These are phyloP conservation scores for Meteorus cinctellus DNA, from an alignment of 2,888 invertebrate genomes.

Conservation along the genomic window DNA sequence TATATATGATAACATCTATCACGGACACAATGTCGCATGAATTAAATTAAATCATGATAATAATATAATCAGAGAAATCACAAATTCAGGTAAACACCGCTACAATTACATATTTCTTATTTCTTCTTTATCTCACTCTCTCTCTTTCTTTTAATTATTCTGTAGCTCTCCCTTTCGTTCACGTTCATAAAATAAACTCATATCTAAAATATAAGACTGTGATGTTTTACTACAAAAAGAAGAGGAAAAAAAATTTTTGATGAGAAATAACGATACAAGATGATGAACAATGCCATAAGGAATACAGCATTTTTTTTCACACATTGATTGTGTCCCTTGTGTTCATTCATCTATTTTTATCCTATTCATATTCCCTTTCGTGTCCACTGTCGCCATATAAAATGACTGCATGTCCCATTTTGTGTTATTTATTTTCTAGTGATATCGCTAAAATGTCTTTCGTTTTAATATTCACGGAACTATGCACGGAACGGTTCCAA, in stretches of 20 bases:
- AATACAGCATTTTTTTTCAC: not conserved
- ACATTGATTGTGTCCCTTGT: not conserved
- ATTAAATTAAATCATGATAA: constrained; percentile 2
- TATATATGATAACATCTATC: not conserved
- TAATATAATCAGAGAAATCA: not conserved
- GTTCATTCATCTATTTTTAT: not conserved
- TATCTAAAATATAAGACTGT: not conserved
- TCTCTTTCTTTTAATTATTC: not conserved
- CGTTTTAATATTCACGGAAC: constrained; percentile 32
- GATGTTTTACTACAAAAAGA: not conserved
- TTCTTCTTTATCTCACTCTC: not conserved
- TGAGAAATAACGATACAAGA: not conserved
- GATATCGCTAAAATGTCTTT: constrained; percentile 52
- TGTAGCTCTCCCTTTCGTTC: not conserved
- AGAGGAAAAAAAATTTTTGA: not conserved
- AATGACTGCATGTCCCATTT: constrained; percentile 14
- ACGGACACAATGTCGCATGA: not conserved
- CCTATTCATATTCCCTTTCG: not conserved
- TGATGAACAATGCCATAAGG: not conserved
- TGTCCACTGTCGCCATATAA: not conserved
- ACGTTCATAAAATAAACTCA: not conserved
- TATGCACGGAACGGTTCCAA: constrained; percentile 29
- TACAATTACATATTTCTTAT: not conserved
- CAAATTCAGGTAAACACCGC: constrained; percentile 14
- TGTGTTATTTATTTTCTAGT: constrained; percentile 39